Evolutionary conservation across 2,113 vertebrate species (phyloP).

Genomic region (Centropristis striata): DNA sequence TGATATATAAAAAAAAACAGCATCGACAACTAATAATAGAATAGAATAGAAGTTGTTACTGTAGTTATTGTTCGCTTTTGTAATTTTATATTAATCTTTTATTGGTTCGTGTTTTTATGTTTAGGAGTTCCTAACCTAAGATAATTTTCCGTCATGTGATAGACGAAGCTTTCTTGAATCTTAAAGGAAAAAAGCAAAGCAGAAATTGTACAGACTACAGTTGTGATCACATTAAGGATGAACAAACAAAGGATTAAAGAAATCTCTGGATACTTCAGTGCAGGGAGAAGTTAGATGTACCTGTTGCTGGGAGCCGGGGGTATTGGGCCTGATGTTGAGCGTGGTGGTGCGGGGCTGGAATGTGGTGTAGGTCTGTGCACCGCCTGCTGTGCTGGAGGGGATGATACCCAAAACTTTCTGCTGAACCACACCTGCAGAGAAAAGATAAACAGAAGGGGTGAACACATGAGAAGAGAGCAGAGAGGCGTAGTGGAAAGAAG

Average conservation of each 20-base stretch:
- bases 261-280: neutral
- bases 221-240: neutral
- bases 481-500: neutral
- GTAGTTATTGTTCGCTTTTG: too few species aligned
- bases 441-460: neutral
- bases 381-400: constrained; percentile 91
- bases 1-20: too few species aligned
- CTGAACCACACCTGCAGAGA: constrained; percentile 86
- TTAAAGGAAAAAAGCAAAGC: neutral
- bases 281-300: constrained; percentile 60
- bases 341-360: constrained; percentile 95
- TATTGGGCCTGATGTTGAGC: constrained; percentile 93
- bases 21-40: too few species aligned
- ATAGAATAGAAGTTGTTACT: too few species aligned
- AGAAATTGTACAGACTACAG: neutral
- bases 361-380: constrained; percentile 93
- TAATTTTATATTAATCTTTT: too few species aligned
- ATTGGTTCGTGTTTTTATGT: too few species aligned
- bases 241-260: neutral
- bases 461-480: neutral
- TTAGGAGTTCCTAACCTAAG: too few species aligned
- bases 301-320: constrained; percentile 88
- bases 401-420: constrained; percentile 98
- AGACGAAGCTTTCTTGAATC: too few species aligned
- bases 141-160: too few species aligned